Conservation (phyloP, 2,113 vertebrate genomes). For the Malaclemys terrapin region DNA sequence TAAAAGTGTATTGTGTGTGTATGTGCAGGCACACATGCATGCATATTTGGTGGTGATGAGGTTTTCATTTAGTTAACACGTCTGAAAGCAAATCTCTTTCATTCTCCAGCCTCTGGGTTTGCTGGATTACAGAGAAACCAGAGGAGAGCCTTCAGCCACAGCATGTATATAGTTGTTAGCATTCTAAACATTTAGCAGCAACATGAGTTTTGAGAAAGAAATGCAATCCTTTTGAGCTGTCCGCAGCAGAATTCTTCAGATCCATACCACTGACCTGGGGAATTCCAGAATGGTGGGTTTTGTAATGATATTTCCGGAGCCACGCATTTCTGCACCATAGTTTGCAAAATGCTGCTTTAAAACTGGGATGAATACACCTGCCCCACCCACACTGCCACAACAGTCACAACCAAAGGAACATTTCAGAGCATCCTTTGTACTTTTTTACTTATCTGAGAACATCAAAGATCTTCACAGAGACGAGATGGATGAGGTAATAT, state of each 20-base stretch:
- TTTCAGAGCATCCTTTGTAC: constrained; percentile 51
- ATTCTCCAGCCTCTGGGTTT: constrained; percentile 2
- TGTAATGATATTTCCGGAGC: constrained; percentile 10
- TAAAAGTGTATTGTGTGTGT: neutral
- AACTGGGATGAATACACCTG: constrained; percentile 63
- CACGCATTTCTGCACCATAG: constrained; percentile 47
- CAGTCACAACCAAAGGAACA: constrained; percentile 61
- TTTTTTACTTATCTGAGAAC: constrained; percentile 24
- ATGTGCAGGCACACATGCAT: neutral
- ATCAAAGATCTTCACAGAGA: constrained; percentile 51
- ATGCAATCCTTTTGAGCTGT: constrained; percentile 55
- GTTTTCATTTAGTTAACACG: neutral
- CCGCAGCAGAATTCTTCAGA: constrained; percentile 37
- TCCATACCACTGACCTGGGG: constrained; percentile 38
- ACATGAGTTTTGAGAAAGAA: constrained; percentile 32
- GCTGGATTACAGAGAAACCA: constrained; percentile 38
- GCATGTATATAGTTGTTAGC: constrained; percentile 61
- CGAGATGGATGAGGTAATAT: neutral
- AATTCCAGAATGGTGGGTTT: constrained; percentile 55
- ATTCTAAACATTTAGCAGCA: constrained; percentile 34
- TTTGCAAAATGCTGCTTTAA: constrained; percentile 63
- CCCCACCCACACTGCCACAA: constrained; percentile 62
- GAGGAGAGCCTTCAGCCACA: constrained; percentile 37
- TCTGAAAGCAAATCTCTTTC: neutral
- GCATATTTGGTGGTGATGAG: neutral